Conservation (phyloP, 2,888 invertebrate species). For the Protophormia terraenovae region DNA sequence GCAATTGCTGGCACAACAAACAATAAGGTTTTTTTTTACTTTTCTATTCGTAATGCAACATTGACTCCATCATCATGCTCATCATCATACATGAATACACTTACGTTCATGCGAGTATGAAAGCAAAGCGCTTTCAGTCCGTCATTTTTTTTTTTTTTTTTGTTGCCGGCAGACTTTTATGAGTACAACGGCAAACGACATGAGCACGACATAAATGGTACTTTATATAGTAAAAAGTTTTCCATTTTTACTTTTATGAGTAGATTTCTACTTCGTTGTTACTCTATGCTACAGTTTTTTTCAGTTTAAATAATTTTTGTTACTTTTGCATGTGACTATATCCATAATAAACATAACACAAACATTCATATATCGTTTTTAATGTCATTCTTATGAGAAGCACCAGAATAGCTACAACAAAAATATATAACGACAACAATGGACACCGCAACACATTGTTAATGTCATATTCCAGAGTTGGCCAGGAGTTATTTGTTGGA, state of each 20-base stretch:
- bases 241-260: neutral
- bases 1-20: conserved; percentile 47
- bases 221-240: conserved; percentile 42
- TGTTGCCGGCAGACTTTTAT: conserved; percentile 39
- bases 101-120: conserved; percentile 1
- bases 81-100: conserved; percentile 34
- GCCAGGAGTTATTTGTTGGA: conserved; percentile 6
- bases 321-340: conserved; percentile 12
- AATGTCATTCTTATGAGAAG: conserved; percentile 41
- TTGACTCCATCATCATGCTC: conserved; percentile 35
- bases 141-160: neutral
- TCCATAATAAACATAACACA: conserved; percentile 45
- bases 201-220: conserved; percentile 63
- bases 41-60: conserved; percentile 24
- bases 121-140: conserved; percentile 25
- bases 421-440: conserved; percentile 27
- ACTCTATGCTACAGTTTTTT: neutral
- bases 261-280: neutral
- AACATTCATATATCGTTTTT: conserved; percentile 22
- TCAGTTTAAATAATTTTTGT: conserved; percentile 9
- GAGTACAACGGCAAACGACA: conserved; percentile 49
- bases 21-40: neutral
- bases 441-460: conserved; percentile 9
- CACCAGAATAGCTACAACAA: conserved; percentile 12
- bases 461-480: conserved; percentile 12